phyloP scores from a whole-genome alignment of 2,797 vertebrate genomes.

The Onychomys leucogaster region DNA sequence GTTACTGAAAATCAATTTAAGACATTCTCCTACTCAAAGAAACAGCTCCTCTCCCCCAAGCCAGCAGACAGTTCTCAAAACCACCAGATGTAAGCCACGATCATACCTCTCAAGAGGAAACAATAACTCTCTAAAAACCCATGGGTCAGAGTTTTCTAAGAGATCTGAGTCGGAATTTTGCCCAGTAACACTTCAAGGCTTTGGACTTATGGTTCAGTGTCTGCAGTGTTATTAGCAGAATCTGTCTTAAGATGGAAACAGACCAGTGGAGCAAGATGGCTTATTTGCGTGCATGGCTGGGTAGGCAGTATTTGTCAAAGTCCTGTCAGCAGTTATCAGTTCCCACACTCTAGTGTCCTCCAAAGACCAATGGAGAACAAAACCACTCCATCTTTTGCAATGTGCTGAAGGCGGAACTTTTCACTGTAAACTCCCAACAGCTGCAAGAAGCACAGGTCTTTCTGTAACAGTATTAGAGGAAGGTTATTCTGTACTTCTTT shows the following conservation, averaged over 20 bases:
- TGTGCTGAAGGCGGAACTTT: not conserved
- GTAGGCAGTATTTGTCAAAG: conserved; percentile 21
- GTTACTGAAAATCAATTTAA: conserved; percentile 71
- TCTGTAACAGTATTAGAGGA: not conserved
- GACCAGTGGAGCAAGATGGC: not conserved
- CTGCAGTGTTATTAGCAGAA: conserved; percentile 10
- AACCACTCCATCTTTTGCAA: not conserved
- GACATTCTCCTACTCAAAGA: conserved; percentile 58
- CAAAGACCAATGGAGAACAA: conserved; percentile 33
- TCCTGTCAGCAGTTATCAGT: conserved; percentile 48
- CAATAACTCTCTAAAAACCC: conserved; percentile 16
- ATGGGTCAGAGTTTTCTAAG: conserved; percentile 9
- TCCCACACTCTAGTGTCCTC: not conserved
- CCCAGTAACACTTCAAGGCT: conserved; percentile 42
- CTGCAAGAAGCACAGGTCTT: not conserved
- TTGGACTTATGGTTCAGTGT: conserved; percentile 23
- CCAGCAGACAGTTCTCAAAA: conserved; percentile 65
- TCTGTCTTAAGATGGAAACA: conserved; percentile 45
- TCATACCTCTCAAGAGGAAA: conserved; percentile 50
- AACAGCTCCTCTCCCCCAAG: conserved; percentile 9
- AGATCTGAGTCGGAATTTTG: conserved; percentile 37
- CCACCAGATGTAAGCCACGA: not conserved
- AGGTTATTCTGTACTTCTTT: not conserved
- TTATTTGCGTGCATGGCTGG: not conserved
- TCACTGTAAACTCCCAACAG: not conserved